Percentiles rank a stretch among this genome's conserved stretches.
Evolutionary conservation across 2,797 vertebrate species (phyloP).

Genomic region (Sparus aurata): DNA sequence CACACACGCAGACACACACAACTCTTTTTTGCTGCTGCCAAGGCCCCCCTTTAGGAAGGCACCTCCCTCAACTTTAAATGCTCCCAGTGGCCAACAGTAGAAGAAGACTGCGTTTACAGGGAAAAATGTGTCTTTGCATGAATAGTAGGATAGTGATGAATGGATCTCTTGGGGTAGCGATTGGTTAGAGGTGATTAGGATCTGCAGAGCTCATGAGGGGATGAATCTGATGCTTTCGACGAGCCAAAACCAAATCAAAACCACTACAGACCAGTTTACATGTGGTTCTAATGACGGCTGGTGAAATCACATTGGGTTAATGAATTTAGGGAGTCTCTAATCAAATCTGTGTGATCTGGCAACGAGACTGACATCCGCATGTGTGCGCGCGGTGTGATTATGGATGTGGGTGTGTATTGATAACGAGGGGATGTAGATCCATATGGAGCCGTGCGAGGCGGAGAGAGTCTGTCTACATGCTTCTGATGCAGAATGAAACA

Average conservation of each 20-base stretch:
- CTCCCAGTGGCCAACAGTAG: slow-evolving; percentile 1
- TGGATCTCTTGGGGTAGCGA: background rate
- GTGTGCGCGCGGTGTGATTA: slow-evolving; percentile 49
- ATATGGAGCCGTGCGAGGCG: slow-evolving; percentile 32
- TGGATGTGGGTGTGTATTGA: slow-evolving; percentile 44
- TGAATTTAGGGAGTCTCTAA: slow-evolving; percentile 84
- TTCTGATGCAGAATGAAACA: slow-evolving; percentile 47
- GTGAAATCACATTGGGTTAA: slow-evolving; percentile 83
- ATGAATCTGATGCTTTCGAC: slow-evolving; percentile 53
- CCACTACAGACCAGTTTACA: slow-evolving; percentile 79
- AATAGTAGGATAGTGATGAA: background rate
- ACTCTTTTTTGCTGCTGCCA: background rate
- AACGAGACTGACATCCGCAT: slow-evolving; percentile 69
- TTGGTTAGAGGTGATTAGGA: slow-evolving; percentile 43
- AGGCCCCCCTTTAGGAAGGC: slow-evolving; percentile 9
- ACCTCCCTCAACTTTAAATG: slow-evolving; percentile 11
- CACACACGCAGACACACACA: no score
- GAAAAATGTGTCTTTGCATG: background rate
- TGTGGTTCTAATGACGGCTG: slow-evolving; percentile 79
- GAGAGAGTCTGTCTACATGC: slow-evolving; percentile 38
- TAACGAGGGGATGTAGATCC: slow-evolving; percentile 58
- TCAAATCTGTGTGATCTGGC: slow-evolving; percentile 84
- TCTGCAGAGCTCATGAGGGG: slow-evolving; percentile 37
- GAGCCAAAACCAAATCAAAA: slow-evolving; percentile 77
- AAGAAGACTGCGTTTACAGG: background rate